phyloP scores from a whole-genome alignment of 1,140 invertebrate species.

The Zaprionus vittiger region DNA sequence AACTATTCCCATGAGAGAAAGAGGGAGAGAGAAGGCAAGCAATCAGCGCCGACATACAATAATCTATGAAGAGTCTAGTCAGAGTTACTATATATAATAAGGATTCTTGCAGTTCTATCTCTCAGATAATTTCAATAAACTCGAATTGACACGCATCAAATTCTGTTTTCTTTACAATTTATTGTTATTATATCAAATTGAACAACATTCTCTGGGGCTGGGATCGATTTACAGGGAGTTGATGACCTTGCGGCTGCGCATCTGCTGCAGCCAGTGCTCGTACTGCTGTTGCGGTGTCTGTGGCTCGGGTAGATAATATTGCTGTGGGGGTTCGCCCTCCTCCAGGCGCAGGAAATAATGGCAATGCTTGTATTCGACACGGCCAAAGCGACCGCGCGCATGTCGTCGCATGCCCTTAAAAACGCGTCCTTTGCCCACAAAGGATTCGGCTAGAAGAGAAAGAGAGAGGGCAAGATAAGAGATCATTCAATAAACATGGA shows the following conservation, averaged over 20 bases:
- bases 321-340: constrained; percentile 95
- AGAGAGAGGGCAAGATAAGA: constrained; percentile 3
- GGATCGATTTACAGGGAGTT: constrained; percentile 87
- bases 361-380: constrained; percentile 91
- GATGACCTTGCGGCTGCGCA: constrained; percentile 89
- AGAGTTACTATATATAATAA: neutral
- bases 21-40: neutral
- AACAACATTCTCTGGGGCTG: neutral
- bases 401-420: constrained; percentile 94
- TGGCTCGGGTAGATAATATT: constrained; percentile 90
- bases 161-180: neutral
- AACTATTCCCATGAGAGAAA: neutral
- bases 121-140: neutral
- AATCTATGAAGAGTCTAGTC: neutral
- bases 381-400: constrained; percentile 88
- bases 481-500: neutral
- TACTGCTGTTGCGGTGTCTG: constrained; percentile 90
- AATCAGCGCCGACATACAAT: neutral
- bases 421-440: constrained; percentile 89
- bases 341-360: constrained; percentile 96
- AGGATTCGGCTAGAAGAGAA: constrained; percentile 91
- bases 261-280: constrained; percentile 89
- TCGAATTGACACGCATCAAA: neutral
- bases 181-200: constrained; percentile 1
- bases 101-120: neutral